Conservation (phyloP, 2,113 vertebrate genomes). For the Cyrtonyx montezumae region DNA sequence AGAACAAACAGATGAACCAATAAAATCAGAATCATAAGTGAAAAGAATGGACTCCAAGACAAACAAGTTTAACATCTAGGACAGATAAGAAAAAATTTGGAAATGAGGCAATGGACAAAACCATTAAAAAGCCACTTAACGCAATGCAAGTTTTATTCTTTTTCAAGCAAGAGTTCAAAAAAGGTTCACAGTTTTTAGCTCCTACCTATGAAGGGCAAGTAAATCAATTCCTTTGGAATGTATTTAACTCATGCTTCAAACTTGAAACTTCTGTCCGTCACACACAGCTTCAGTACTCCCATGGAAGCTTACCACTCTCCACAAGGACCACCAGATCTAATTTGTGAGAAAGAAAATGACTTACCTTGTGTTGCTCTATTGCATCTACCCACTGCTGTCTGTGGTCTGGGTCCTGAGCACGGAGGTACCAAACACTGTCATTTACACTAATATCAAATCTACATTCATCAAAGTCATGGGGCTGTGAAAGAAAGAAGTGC, state of each 20-base stretch:
- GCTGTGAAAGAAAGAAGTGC: constrained; percentile 75
- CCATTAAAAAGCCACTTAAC: background rate
- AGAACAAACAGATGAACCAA: background rate
- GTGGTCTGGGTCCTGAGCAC: constrained; percentile 93
- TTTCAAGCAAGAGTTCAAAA: background rate
- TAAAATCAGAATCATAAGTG: background rate
- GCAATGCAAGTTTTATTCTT: background rate
- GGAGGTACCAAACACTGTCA: constrained; percentile 97
- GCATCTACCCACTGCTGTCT: constrained; percentile 95
- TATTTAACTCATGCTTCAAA: background rate
- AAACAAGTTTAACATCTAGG: background rate
- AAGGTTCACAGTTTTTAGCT: background rate
- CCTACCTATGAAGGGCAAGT: background rate
- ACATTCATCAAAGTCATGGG: constrained; percentile 98
- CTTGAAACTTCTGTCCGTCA: background rate
- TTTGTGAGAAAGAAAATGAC: background rate
- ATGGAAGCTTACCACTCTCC: background rate
- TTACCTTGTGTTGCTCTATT: constrained; percentile 96
- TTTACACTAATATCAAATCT: constrained; percentile 98
- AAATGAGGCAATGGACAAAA: background rate
- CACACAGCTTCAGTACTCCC: background rate
- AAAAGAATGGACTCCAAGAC: background rate
- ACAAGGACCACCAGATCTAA: background rate
- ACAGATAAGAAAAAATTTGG: background rate
- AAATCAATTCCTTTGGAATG: background rate